phyloP scores from a whole-genome alignment of 2,113 vertebrate species.

The Turdus rufiventris region DNA sequence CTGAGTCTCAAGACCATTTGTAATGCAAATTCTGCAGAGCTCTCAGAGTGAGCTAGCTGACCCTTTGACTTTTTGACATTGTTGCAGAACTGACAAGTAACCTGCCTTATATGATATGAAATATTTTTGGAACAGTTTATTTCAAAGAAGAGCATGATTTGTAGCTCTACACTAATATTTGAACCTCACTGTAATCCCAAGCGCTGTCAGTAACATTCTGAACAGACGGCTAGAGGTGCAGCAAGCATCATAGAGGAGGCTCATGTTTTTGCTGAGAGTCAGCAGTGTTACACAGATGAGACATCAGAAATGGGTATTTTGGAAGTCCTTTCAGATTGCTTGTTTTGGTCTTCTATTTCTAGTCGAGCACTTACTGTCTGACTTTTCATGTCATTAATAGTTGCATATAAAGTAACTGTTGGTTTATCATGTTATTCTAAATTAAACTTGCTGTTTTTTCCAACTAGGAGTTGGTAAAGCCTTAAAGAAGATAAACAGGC shows the following conservation, averaged over 20 bases:
- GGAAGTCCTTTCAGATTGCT: background rate
- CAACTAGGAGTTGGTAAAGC: constrained; percentile 86
- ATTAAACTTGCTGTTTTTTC: constrained; percentile 22
- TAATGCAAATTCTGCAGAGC: background rate
- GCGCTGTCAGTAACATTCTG: background rate
- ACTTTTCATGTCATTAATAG: background rate
- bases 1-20: background rate
- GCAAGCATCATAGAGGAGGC: background rate
- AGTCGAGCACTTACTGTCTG: background rate
- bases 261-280: background rate
- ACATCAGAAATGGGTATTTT: background rate
- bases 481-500: constrained; percentile 89
- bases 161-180: background rate
- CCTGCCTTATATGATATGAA: background rate
- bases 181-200: background rate
- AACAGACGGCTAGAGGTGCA: background rate
- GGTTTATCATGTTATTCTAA: constrained; percentile 13
- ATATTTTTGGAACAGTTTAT: background rate
- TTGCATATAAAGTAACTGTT: constrained; percentile 2
- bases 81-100: background rate
- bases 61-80: background rate
- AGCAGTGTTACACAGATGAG: background rate
- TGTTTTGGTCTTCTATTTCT: background rate
- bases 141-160: background rate
- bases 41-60: background rate